Base-by-base conservation (phyloP, 1,140 invertebrate species). In the Trachymyrmex cornetzi region DNA sequence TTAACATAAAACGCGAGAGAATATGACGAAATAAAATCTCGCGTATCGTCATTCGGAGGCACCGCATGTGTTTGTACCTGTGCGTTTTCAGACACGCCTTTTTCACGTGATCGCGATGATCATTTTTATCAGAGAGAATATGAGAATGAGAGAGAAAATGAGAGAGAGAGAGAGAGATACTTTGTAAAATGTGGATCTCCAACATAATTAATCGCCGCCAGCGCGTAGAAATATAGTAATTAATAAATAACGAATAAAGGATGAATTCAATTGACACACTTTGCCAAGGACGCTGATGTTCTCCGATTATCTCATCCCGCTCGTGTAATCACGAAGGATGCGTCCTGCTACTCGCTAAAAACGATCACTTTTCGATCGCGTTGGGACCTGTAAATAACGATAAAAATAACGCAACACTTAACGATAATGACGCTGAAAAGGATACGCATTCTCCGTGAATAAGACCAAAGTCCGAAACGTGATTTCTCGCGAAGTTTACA, bases 11-110 rank as follows among this genome's bases (percentile, higher is more conserved):
- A 38, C 77, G 86, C 88, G 87, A 87, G 14, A 74, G 75, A 90
- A 89, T 89, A 71, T 92, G 85, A 89, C 48, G 75, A 90, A 91
- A 92, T 91, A 92, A 91, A 92, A 75, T 91, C 38, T 92, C 92
- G 89, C 84, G 90, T 92, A 92, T 92, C 81, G 85, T 91, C 80
- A 90, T 89, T 92, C 91, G 71, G 89, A 55, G 67, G 90, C 50
- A 87, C 48, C 84, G 66, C 77, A 66, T 77, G 75, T 61, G 75
- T 90, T 66, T 90, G 84, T 90, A 90, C 64, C 87, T 89, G 75
- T 87, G 59, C 61, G 71, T 66, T 90, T 81, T 86, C 75, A 77
- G 19, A 75, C 44, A 85, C 57, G 88, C 82, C 87, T 89, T 48
- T 91, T 85, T 69, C 86, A 85, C 75, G n/a, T 64, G 44, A 61